phyloP scores from a whole-genome alignment of 2,113 vertebrate species.

The Arvicanthis niloticus region DNA sequence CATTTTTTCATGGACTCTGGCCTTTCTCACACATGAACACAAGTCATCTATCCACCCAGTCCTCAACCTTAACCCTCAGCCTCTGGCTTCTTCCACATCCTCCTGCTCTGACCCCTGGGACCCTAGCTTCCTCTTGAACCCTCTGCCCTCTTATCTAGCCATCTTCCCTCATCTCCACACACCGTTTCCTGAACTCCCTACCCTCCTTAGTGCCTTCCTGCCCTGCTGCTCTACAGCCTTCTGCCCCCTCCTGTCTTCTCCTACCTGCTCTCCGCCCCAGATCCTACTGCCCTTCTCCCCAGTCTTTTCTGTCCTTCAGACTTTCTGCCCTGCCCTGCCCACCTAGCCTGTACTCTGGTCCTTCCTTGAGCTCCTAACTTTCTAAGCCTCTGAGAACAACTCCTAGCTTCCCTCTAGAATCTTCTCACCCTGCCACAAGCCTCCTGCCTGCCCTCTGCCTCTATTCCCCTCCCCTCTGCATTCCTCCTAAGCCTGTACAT shows the following conservation, averaged over 20 bases:
- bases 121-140: background rate
- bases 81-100: background rate
- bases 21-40: background rate
- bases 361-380: background rate
- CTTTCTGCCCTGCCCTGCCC: background rate
- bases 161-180: background rate
- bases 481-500: background rate
- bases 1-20: background rate
- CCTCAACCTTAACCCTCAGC: no score
- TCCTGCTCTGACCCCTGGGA: background rate
- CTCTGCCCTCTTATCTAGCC: background rate
- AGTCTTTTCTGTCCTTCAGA: background rate
- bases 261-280: background rate
- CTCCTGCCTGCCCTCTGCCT: background rate
- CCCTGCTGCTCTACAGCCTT: background rate
- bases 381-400: background rate
- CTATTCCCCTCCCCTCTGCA: background rate
- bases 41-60: fast-evolving
- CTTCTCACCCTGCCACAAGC: background rate
- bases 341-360: background rate
- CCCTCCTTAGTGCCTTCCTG: background rate
- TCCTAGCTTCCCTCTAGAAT: background rate
- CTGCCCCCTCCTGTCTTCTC: background rate
- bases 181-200: background rate
- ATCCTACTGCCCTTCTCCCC: background rate